Conservation (phyloP, 2,113 vertebrate species). For the Myodes glareolus region DNA sequence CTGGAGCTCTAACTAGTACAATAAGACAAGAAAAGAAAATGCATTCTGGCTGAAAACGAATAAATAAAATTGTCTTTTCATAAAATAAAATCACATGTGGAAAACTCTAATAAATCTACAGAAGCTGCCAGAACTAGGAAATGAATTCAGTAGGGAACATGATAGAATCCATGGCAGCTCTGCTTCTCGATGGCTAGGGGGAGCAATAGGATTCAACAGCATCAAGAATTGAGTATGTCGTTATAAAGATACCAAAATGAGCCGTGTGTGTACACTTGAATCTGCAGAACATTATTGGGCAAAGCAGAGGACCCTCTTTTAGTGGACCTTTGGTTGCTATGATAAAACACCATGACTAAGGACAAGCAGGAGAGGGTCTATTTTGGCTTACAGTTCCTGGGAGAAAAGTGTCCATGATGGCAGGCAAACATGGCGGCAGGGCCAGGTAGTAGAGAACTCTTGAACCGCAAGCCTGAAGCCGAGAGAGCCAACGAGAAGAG, state of each 20-base stretch:
- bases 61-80: background rate
- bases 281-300: background rate
- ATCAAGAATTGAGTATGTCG: background rate
- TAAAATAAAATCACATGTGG: too few relatives aligned
- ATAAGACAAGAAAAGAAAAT: background rate
- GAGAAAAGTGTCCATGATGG: background rate
- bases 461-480: background rate
- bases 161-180: background rate
- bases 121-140: slow-evolving; percentile 2
- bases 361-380: background rate
- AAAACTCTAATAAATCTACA: background rate
- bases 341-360: background rate
- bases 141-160: background rate
- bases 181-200: background rate
- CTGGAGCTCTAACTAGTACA: background rate
- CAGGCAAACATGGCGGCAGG: background rate
- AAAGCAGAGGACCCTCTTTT: background rate
- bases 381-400: background rate
- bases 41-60: too few relatives aligned
- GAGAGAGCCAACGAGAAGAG: background rate
- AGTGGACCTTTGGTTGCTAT: background rate
- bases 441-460: background rate
- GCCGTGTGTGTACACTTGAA: background rate
- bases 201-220: background rate
- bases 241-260: background rate